Base-by-base conservation (phyloP, 2,113 vertebrate genomes). In the Tauraco erythrolophus region DNA sequence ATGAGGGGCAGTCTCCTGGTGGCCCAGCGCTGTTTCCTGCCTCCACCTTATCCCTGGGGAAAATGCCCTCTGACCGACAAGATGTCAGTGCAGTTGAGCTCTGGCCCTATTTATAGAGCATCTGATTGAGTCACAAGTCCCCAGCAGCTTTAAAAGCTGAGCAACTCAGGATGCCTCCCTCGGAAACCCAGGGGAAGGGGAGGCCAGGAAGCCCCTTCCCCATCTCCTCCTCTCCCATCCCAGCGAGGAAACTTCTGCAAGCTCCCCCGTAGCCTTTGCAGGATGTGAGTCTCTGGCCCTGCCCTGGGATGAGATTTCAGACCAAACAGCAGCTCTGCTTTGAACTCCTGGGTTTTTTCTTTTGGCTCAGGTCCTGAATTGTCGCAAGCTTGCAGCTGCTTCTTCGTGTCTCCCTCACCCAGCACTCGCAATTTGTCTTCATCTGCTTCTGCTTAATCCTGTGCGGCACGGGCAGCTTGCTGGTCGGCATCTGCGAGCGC, bases 371-470 rank as follows among this genome's bases (percentile, higher is more conserved):
- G 33, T 83, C 88, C 53, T 71, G 65, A 92, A 71, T 53, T 95
- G 71, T 93, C 82, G 75, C 74, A 58, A 58, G 62, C 81, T 96
- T 79, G 79, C 71, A 69, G 91, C 93, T 97, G 91, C 81, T 96
- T 90, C 77, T 95, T 91, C 0, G 2, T 79, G 60, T 70, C 62
- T 74, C 46, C 50, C 60, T 79, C 61, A 46, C 64, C 79, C 68
- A 82, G 37, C 0, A 3, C 91, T 96, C 74, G 50, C 88, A 65
- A 56, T 43, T 83, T 92, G 92, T 95, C 85, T 90, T 95, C 88
- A 79, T 92, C 81, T 56, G 96, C 97, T 97, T 96, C 85, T 28
- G 93, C 94, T 97, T 91, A 87, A 75, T 60, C 43, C 84, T 19
- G 16, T 25, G 51, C 41, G 10, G 92, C 86, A 64, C 5, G 83